Evolutionary conservation across 2,888 invertebrate genomes (phyloP).

Genomic region (Ophion ventricosus): DNA sequence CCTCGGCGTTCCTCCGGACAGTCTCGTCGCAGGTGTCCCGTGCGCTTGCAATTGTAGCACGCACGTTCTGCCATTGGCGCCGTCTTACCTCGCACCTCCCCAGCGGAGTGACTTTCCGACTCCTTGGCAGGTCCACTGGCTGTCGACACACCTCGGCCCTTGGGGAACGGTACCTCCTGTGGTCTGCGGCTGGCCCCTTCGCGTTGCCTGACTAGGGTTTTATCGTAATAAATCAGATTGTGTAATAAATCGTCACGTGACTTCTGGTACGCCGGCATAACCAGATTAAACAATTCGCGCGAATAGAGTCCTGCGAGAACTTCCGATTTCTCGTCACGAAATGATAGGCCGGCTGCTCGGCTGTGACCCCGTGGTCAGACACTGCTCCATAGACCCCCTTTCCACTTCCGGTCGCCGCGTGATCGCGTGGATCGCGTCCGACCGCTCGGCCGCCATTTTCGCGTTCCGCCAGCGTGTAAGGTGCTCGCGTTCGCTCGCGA

Average conservation of each 20-base stretch:
- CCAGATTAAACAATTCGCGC: background rate
- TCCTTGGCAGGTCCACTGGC: background rate
- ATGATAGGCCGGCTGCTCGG: background rate
- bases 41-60: background rate
- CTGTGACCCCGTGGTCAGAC: background rate
- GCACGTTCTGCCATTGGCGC: background rate
- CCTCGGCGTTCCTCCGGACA: background rate
- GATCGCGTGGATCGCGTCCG: no score
- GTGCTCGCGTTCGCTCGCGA: no score
- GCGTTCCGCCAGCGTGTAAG: no score
- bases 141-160: no score
- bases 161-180: background rate
- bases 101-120: background rate
- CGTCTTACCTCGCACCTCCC: background rate
- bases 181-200: background rate
- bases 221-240: background rate
- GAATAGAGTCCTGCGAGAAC: background rate
- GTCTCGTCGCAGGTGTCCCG: slow-evolving; percentile 3
- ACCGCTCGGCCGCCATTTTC: no score
- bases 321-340: background rate
- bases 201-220: background rate
- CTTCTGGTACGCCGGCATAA: background rate
- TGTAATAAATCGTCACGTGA: background rate
- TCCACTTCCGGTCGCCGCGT: no score
- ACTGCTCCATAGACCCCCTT: no score